Conservation (phyloP, 2,113 vertebrate genomes). For the Heptranchias perlo region DNA sequence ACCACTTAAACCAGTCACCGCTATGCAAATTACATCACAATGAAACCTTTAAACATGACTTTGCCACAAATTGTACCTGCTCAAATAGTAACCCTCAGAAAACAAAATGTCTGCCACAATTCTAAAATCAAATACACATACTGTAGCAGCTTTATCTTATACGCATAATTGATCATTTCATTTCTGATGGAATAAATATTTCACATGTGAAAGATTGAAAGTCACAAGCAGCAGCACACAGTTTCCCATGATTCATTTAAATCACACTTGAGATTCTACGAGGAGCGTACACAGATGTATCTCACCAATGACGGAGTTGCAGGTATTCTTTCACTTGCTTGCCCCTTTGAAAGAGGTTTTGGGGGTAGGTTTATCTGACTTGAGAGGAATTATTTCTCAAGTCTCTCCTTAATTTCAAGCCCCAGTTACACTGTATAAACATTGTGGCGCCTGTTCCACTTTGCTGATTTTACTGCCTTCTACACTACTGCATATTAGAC, state of each 20-base stretch:
- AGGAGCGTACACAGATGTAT: background rate
- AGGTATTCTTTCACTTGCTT: background rate
- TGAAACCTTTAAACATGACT: slow-evolving; percentile 15
- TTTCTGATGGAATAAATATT: background rate
- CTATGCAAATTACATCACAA: background rate
- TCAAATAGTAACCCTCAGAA: background rate
- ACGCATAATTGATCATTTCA: background rate
- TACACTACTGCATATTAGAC: background rate
- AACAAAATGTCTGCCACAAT: background rate
- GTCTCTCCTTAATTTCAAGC: background rate
- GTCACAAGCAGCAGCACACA: background rate
- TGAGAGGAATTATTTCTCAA: background rate
- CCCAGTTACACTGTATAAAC: background rate
- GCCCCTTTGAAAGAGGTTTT: background rate
- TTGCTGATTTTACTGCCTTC: slow-evolving; percentile 10
- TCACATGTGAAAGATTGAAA: background rate
- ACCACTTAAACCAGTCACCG: background rate
- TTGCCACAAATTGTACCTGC: background rate
- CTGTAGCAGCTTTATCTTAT: background rate
- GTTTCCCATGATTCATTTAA: background rate
- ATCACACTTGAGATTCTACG: background rate
- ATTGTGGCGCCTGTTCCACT: background rate
- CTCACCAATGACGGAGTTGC: no score
- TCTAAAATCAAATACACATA: background rate
- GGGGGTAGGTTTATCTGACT: background rate